A percentile compares a stretch with the other conserved stretches of the same genome.
phyloP scores from a whole-genome alignment of 2,888 invertebrate species.

The Pyrrhia umbra region DNA sequence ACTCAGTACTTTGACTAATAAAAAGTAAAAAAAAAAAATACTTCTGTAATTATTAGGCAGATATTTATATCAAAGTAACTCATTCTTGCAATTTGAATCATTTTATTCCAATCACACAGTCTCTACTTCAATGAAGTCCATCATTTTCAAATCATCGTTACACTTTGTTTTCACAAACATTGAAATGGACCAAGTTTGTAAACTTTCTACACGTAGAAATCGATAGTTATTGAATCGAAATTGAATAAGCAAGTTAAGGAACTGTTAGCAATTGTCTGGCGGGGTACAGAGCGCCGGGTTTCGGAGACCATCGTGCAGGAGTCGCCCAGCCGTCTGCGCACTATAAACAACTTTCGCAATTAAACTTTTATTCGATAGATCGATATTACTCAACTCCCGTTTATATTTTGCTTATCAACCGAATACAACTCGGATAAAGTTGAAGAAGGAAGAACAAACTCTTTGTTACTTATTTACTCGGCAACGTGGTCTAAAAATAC shows the following conservation, averaged over 20 bases:
- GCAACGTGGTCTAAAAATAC: slow-evolving; percentile 24
- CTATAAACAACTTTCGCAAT: slow-evolving; percentile 87
- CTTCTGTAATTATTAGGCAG: too few relatives aligned
- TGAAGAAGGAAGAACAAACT: slow-evolving; percentile 57
- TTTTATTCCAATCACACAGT: not conserved
- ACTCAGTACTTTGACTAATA: too few relatives aligned
- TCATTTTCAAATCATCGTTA: slow-evolving; percentile 10
- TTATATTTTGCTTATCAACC: slow-evolving; percentile 80
- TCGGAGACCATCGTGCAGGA: slow-evolving; percentile 64
- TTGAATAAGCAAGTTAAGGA: slow-evolving; percentile 69
- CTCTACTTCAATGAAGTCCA: not conserved
- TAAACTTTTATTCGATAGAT: slow-evolving; percentile 86
- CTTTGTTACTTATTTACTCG: slow-evolving; percentile 15
- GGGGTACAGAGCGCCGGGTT: slow-evolving; percentile 56
- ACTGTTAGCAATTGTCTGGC: slow-evolving; percentile 70
- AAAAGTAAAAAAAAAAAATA: too few relatives aligned
- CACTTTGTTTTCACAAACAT: slow-evolving; percentile 33
- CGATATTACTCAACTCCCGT: slow-evolving; percentile 76
- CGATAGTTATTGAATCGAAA: slow-evolving; percentile 63
- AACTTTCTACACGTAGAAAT: slow-evolving; percentile 36
- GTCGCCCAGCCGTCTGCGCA: slow-evolving; percentile 78
- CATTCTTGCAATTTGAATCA: not conserved
- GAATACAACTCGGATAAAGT: slow-evolving; percentile 66
- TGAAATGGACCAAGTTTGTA: slow-evolving; percentile 38
- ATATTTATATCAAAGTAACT: too few relatives aligned